A percentile compares a stretch with the other conserved stretches of the same genome.
Conservation (phyloP, 1,140 invertebrate genomes). For the Drosophila malerkotliana region DNA sequence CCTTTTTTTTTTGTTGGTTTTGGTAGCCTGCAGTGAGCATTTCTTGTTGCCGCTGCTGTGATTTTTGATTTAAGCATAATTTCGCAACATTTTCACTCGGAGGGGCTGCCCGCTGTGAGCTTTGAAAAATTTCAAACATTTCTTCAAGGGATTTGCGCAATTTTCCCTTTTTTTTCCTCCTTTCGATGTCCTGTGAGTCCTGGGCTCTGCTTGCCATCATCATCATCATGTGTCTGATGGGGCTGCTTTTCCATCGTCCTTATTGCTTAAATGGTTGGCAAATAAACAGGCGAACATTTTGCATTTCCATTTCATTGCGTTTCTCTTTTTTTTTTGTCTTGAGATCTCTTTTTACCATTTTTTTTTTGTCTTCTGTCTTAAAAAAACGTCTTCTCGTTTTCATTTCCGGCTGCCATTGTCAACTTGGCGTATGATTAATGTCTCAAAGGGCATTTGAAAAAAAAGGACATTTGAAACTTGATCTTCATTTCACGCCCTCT, state of each 20-base stretch:
- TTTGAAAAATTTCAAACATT: conserved; percentile 79
- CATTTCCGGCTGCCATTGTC: conserved; percentile 55
- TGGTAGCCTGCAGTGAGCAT: conserved; percentile 50
- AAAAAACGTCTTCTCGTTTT: conserved; percentile 30
- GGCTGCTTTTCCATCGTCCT: not conserved
- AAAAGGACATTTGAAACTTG: conserved; percentile 30
- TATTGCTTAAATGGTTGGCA: conserved; percentile 68
- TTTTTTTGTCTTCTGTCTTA: conserved; percentile 4
- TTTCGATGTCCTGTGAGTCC: conserved; percentile 1
- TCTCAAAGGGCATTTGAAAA: not conserved
- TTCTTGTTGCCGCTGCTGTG: conserved; percentile 57
- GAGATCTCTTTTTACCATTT: not conserved
- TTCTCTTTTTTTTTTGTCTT: conserved; percentile 19
- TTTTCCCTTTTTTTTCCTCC: conserved; percentile 56
- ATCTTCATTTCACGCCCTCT: conserved; percentile 17
- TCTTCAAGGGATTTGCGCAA: conserved; percentile 78
- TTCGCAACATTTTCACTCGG: conserved; percentile 56
- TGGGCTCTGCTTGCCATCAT: not conserved
- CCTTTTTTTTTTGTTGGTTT: not conserved
- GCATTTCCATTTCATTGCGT: conserved; percentile 69
- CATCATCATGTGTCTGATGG: conserved; percentile 25
- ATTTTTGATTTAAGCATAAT: conserved; percentile 83
- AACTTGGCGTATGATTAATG: conserved; percentile 77
- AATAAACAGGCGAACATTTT: conserved; percentile 72
- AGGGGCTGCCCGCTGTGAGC: conserved; percentile 42